Conservation (phyloP, 2,888 invertebrate genomes). For the Phaedon cochleariae region DNA sequence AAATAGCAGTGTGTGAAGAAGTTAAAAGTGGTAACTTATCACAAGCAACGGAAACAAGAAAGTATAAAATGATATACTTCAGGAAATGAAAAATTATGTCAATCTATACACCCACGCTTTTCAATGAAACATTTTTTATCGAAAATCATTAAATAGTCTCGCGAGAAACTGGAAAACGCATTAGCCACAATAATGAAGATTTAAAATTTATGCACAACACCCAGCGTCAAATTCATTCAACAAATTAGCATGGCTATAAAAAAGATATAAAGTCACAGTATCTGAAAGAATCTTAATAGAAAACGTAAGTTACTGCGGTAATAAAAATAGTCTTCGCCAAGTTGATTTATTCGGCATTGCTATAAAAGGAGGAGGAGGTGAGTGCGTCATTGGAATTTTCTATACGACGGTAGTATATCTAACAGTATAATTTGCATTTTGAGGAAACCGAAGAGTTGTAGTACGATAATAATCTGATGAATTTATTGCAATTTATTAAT, state of each 20-base stretch:
- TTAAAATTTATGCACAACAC: neutral
- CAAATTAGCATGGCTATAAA: conserved; percentile 33
- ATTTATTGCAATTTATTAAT: neutral
- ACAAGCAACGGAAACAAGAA: too few relatives aligned
- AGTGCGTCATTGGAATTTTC: neutral
- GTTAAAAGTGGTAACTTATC: too few relatives aligned
- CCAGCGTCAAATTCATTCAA: conserved; percentile 23
- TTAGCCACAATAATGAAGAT: neutral
- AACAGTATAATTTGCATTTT: neutral
- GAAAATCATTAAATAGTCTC: neutral
- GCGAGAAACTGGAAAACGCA: neutral
- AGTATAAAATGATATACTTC: too few relatives aligned
- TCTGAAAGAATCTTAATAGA: conserved; percentile 30
- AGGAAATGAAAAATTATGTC: too few relatives aligned
- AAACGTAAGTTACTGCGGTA: conserved; percentile 27
- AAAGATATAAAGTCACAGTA: conserved; percentile 25
- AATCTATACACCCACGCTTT: too few relatives aligned
- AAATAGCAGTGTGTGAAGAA: too few relatives aligned
- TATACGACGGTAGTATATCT: neutral
- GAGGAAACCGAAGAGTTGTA: too few relatives aligned
- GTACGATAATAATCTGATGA: too few relatives aligned
- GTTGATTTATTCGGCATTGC: conserved; percentile 17
- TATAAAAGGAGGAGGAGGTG: neutral
- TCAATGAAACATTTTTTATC: neutral
- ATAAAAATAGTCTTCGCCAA: conserved; percentile 23